Base-by-base conservation (phyloP, 2,888 invertebrate species). In the Papilio gigon region DNA sequence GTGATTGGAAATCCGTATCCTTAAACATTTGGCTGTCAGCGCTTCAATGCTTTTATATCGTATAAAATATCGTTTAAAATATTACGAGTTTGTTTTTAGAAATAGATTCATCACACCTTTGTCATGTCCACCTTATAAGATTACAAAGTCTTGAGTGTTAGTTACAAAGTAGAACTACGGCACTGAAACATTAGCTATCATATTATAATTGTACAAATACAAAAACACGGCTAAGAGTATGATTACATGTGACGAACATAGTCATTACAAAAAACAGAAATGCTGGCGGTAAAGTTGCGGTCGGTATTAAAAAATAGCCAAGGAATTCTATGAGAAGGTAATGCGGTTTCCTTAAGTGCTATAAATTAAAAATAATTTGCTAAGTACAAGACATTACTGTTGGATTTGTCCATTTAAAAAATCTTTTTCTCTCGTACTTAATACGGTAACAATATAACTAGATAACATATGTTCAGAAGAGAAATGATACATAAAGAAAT, bases 381-480 rank as follows among this genome's bases (percentile, higher is more conserved):
- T 30, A 12, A 25, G 40, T 56, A 65, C 65, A 56, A 65, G 59
- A 25, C 44, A 35, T 60, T 65, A 35, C 35, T 14, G 44, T 53
- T 40, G 62, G 33, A 33, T 63, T 42, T 61, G 67, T 67, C 6
- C 42, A 33, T 60, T 42, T 59, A 35, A 25, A 35, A 17, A 6
- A 22, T 53, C 9, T 25, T 50, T 35, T 22, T 53, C 12, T 17
- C 37, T 56, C 37, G 67, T 58, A 61, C 25, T 67, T 44, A n/a
- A n/a, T n/a, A n/a, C n/a, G n/a, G n/a, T 61, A 65, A 63, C 47
- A 68, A 44, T 47, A 35, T 56, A 70, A 69, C 69, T 70, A 65
- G 4, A 22, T 53, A 50, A 20, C 4, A 58, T 37, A 20, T 53
- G 20, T 44, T 44, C 9, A 9, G 11, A 22, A 22, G 4, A 22